phyloP scores from a whole-genome alignment of 1,140 invertebrate species.

The Radopholus similis region DNA sequence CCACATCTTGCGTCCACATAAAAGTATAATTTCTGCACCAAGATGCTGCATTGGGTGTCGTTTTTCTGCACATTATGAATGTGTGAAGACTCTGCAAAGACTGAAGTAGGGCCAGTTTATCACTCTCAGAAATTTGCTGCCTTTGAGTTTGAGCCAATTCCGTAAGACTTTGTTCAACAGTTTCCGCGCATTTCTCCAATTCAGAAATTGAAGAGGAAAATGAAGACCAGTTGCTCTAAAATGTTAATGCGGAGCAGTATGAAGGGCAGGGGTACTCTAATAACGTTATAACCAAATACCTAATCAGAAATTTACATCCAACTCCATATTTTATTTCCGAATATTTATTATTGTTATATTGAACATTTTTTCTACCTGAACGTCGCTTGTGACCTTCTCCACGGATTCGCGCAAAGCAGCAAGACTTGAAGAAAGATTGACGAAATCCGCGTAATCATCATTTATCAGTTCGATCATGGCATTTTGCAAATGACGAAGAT shows the following conservation, averaged over 20 bases:
- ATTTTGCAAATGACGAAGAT: slow-evolving; percentile 79
- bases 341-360: too few relatives aligned
- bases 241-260: slow-evolving; percentile 6
- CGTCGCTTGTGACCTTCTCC: slow-evolving; percentile 46
- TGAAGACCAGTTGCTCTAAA: slow-evolving; percentile 27
- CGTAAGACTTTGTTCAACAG: slow-evolving; percentile 31
- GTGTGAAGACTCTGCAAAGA: slow-evolving; percentile 23
- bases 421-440: slow-evolving; percentile 86
- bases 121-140: slow-evolving; percentile 28
- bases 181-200: slow-evolving; percentile 25
- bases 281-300: too few relatives aligned
- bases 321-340: too few relatives aligned
- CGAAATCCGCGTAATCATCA: slow-evolving; percentile 92
- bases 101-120: slow-evolving; percentile 33
- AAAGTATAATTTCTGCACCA: slow-evolving; percentile 17
- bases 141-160: slow-evolving; percentile 17
- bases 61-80: slow-evolving; percentile 19
- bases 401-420: slow-evolving; percentile 62
- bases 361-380: slow-evolving; percentile 36
- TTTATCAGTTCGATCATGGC: slow-evolving; percentile 95
- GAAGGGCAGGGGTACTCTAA: too few relatives aligned
- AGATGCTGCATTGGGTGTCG: not conserved
- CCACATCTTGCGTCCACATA: not conserved
- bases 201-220: slow-evolving; percentile 34
- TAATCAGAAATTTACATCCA: too few relatives aligned